Percentiles rank a stretch among this genome's conserved stretches.
Conservation (phyloP, 2,113 vertebrate species). For the Chamaea fasciata region DNA sequence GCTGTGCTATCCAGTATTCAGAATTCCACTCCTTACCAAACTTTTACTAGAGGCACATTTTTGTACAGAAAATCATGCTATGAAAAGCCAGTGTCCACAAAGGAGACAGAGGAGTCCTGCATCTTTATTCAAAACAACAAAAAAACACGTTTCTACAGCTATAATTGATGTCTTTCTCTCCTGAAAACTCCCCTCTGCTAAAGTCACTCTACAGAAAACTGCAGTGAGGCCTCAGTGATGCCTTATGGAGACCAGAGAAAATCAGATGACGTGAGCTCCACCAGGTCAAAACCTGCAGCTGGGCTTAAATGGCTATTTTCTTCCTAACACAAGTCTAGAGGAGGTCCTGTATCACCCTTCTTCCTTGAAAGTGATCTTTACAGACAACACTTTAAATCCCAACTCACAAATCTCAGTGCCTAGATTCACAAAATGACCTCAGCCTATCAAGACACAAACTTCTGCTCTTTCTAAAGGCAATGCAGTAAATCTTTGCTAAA, state of each 20-base stretch:
- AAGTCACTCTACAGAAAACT: accelerated
- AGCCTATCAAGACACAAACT: neutral
- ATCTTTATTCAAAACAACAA: neutral
- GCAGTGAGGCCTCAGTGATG: accelerated
- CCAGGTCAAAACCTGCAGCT: neutral
- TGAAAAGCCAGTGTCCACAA: neutral
- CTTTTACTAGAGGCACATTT: neutral
- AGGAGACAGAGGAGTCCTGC: neutral
- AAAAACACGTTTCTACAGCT: accelerated
- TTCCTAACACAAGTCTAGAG: neutral
- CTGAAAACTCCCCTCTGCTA: accelerated
- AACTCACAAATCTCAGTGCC: neutral
- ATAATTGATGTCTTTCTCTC: accelerated
- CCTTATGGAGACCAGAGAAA: neutral
- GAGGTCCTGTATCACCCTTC: neutral
- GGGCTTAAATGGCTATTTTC: neutral
- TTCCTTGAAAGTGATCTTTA: neutral
- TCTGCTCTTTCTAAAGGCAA: neutral
- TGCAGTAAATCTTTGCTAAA: neutral
- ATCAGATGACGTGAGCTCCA: neutral
- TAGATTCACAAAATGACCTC: neutral
- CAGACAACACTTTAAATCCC: neutral
- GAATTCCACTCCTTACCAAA: neutral
- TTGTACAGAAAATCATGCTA: neutral
- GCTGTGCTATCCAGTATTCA: accelerated